A percentile compares a stretch with the other conserved stretches of the same genome.
phyloP scores from a whole-genome alignment of 2,797 vertebrate species.

The Nannoperca obscura region DNA sequence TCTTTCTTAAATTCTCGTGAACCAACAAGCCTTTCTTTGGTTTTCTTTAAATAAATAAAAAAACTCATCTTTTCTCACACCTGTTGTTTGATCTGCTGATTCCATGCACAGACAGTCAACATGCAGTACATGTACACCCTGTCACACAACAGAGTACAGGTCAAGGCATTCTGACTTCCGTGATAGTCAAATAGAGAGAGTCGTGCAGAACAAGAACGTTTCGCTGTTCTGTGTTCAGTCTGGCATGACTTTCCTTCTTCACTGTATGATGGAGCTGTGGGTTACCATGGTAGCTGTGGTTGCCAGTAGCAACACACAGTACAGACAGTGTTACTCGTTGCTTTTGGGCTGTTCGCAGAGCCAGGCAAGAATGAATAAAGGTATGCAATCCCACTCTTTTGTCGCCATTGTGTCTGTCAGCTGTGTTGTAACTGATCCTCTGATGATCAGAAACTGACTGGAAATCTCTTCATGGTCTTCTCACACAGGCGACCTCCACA shows the following conservation, averaged over 20 bases:
- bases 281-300: constrained; percentile 57
- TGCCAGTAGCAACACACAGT: constrained; percentile 48
- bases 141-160: background rate
- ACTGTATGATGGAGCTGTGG: constrained; percentile 38
- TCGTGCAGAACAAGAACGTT: constrained; percentile 25
- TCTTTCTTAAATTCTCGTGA: background rate
- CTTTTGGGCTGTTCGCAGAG: constrained; percentile 15
- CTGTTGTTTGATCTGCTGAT: background rate
- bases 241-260: constrained; percentile 14
- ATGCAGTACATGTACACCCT: background rate
- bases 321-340: constrained; percentile 23
- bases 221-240: constrained; percentile 20
- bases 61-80: background rate
- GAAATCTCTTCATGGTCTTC: constrained; percentile 22
- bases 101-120: constrained; percentile 1
- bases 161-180: constrained; percentile 17
- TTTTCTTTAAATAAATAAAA: background rate
- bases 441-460: background rate
- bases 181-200: constrained; percentile 10
- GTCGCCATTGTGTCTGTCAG: background rate
- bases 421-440: background rate
- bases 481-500: constrained; percentile 72
- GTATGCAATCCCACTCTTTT: constrained; percentile 12
- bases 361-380: constrained; percentile 25
- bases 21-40: background rate